Conservation (phyloP, 2,797 vertebrate genomes). For the Acanthurus tractus region DNA sequence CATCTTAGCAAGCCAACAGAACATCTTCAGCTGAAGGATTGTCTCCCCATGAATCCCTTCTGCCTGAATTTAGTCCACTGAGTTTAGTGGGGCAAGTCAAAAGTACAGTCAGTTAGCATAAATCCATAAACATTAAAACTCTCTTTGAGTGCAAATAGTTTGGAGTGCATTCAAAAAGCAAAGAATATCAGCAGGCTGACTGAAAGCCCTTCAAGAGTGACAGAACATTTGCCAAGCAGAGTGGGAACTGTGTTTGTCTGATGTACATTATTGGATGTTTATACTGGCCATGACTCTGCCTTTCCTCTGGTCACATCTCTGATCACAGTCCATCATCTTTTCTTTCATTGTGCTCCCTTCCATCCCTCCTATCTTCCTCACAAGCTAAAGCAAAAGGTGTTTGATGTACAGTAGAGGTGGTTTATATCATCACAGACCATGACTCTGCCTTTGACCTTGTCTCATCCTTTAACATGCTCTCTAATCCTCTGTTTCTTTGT, state of each 20-base stretch:
- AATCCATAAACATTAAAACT: not conserved
- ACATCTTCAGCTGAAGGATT: not conserved
- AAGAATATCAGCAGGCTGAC: not conserved
- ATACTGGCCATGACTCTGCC: constrained; percentile 45
- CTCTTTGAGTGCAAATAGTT: not conserved
- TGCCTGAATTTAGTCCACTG: not conserved
- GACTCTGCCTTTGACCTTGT: constrained; percentile 18
- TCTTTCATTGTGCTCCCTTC: constrained; percentile 41
- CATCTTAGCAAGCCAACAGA: not conserved
- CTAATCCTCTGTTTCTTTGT: constrained; percentile 18
- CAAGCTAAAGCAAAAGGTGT: constrained; percentile 29
- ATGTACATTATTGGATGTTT: constrained; percentile 46
- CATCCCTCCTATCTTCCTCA: constrained; percentile 20
- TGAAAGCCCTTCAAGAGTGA: constrained; percentile 16
- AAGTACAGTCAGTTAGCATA: not conserved
- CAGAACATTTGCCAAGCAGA: constrained; percentile 27
- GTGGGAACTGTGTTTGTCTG: constrained; percentile 26
- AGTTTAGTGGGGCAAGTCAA: not conserved
- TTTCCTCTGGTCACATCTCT: constrained; percentile 44
- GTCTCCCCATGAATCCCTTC: not conserved
- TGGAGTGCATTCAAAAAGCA: not conserved
- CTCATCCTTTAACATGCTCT: constrained; percentile 36
- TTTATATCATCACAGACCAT: constrained; percentile 43
- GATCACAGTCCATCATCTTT: constrained; percentile 47
- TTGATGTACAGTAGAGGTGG: constrained; percentile 48